These are phyloP conservation scores for Coregonus suidteri DNA, from an alignment of 2,797 vertebrate genomes.

Conservation along the genomic window DNA sequence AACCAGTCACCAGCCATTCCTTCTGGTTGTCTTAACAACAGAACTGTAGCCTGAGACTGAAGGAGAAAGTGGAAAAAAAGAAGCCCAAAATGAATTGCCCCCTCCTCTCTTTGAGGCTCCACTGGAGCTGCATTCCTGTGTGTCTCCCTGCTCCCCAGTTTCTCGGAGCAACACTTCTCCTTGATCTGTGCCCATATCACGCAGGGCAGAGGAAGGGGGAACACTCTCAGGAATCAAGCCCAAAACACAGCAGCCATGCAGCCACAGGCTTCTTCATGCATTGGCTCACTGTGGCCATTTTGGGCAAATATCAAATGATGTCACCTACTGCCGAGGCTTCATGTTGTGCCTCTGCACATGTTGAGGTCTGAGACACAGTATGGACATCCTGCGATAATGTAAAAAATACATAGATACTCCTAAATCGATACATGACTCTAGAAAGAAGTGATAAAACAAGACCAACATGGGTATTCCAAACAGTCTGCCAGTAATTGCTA, in stretches of 20 bases:
- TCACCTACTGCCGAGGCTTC: slow-evolving; percentile 39
- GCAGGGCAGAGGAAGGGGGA: slow-evolving; percentile 33
- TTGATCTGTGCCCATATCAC: slow-evolving; percentile 73
- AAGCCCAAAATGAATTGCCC: slow-evolving; percentile 57
- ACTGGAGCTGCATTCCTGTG: slow-evolving; percentile 73
- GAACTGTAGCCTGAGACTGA: slow-evolving; percentile 15
- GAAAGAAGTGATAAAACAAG: background rate
- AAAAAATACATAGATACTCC: background rate
- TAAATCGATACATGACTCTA: background rate
- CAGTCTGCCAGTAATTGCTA: background rate
- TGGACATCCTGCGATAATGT: background rate
- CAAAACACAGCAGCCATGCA: slow-evolving; percentile 8
- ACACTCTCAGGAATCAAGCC: background rate
- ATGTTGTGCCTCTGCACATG: slow-evolving; percentile 27
- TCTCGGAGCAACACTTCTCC: slow-evolving; percentile 71
- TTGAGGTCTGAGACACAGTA: background rate
- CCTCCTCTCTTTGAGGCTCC: slow-evolving; percentile 61
- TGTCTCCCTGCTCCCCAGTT: slow-evolving; percentile 69
- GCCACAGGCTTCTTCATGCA: slow-evolving; percentile 43
- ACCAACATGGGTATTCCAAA: background rate
- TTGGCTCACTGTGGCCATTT: slow-evolving; percentile 36
- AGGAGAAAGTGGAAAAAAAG: slow-evolving; percentile 24
- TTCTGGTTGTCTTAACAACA: slow-evolving; percentile 35
- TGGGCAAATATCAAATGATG: slow-evolving; percentile 60
- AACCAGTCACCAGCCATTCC: slow-evolving; percentile 20